Evolutionary conservation across 2,797 vertebrate genomes (phyloP).

Genomic region (Rhinella marina): DNA sequence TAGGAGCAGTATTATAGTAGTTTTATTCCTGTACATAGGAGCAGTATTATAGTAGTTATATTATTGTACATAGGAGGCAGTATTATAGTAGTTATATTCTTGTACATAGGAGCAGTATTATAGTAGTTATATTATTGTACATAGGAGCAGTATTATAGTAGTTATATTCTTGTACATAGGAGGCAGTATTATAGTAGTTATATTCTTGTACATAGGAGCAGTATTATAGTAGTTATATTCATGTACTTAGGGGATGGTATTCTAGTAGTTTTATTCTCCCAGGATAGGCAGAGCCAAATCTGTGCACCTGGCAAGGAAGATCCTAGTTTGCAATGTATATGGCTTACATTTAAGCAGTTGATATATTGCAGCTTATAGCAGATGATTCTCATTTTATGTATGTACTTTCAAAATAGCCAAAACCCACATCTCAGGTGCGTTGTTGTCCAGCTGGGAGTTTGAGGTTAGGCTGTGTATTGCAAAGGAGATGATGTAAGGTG

Average conservation of each 20-base stretch:
- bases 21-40: not conserved
- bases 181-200: slow-evolving; percentile 2
- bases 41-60: slow-evolving; percentile 18
- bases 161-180: not conserved
- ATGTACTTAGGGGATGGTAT: no score
- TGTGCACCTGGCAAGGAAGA: no score
- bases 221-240: not conserved
- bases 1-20: slow-evolving; percentile 3
- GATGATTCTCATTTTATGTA: not conserved
- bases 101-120: not conserved
- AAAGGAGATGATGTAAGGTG: not conserved
- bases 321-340: not conserved
- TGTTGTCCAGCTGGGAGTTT: not conserved
- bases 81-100: slow-evolving; percentile 15
- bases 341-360: not conserved
- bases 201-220: not conserved
- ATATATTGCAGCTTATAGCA: not conserved
- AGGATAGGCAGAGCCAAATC: no score
- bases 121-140: not conserved
- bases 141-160: not conserved
- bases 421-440: not conserved
- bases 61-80: slow-evolving; percentile 2
- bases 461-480: not conserved
- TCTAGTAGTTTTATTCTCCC: no score
- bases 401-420: not conserved